Evolutionary conservation across 2,888 invertebrate genomes (phyloP).

Genomic region (Syrista parreyssii): DNA sequence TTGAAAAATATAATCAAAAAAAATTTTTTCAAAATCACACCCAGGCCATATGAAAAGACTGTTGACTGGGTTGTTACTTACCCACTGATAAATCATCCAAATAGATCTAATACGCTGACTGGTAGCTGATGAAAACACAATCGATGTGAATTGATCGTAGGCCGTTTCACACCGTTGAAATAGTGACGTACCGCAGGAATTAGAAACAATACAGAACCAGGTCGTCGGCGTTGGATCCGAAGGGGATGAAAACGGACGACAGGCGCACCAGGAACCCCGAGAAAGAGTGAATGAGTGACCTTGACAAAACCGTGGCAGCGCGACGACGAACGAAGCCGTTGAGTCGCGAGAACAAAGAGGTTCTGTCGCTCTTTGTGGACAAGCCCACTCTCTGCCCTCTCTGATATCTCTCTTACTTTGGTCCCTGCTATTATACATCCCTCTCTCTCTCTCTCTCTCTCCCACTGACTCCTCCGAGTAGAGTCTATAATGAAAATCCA

Average conservation of each 20-base stretch:
- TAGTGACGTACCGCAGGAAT: neutral
- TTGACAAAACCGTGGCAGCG: constrained; percentile 61
- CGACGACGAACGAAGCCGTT: constrained; percentile 60
- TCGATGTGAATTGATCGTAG: too few species aligned
- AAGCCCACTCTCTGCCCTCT: constrained; percentile 22
- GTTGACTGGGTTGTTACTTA: too few species aligned
- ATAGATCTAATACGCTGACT: too few species aligned
- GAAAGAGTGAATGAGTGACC: constrained; percentile 60
- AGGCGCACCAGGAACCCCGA: neutral
- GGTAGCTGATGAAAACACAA: too few species aligned
- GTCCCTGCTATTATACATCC: neutral
- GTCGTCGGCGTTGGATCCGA: neutral
- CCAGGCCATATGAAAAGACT: too few species aligned
- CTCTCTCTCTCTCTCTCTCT: neutral
- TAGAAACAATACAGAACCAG: neutral
- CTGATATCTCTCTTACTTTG: constrained; percentile 29
- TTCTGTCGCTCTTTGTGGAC: constrained; percentile 63
- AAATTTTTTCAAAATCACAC: too few species aligned
- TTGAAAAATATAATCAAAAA: too few species aligned
- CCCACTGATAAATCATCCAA: too few species aligned
- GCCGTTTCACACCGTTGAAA: too few species aligned
- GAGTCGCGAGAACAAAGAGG: constrained; percentile 64
- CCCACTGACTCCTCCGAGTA: neutral
- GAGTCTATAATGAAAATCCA: neutral
- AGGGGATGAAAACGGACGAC: constrained; percentile 7